Conservation (phyloP, 1,140 invertebrate species). For the Epicauta chinensis region DNA sequence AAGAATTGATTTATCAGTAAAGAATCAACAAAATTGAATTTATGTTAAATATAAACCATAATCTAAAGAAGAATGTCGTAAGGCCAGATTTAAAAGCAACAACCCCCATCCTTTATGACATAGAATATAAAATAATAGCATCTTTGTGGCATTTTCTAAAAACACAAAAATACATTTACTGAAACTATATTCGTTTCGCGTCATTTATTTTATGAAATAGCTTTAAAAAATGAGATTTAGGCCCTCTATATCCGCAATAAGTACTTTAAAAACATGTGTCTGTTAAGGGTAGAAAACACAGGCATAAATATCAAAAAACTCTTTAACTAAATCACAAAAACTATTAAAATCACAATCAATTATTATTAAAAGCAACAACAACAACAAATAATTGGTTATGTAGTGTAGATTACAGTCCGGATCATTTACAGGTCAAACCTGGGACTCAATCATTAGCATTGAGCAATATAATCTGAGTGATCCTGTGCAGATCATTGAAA, state of each 20-base stretch:
- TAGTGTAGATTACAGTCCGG: neutral
- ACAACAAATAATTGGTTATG: too few species aligned
- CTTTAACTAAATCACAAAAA: too few species aligned
- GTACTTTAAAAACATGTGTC: constrained; percentile 31
- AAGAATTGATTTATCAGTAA: neutral
- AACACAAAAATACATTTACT: constrained; percentile 40
- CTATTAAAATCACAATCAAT: too few species aligned
- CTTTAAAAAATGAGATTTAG: constrained; percentile 36
- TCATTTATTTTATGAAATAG: constrained; percentile 40
- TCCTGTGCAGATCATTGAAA: constrained; percentile 21
- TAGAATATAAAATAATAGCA: constrained; percentile 35
- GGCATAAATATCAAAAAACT: constrained; percentile 24
- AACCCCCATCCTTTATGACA: constrained; percentile 20
- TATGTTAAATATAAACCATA: constrained; percentile 18
- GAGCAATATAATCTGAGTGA: constrained; percentile 16
- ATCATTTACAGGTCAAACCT: constrained; percentile 7
- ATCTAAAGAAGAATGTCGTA: constrained; percentile 12
- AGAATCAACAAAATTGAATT: constrained; percentile 6
- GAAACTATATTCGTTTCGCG: constrained; percentile 39
- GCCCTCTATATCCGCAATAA: constrained; percentile 27
- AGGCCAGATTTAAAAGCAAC: constrained; percentile 22
- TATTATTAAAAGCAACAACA: too few species aligned
- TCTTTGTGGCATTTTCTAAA: constrained; percentile 28
- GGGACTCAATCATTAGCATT: constrained; percentile 13
- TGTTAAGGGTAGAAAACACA: constrained; percentile 20